phyloP scores from a whole-genome alignment of 2,888 invertebrate species.

The Lomographa bimaculata region DNA sequence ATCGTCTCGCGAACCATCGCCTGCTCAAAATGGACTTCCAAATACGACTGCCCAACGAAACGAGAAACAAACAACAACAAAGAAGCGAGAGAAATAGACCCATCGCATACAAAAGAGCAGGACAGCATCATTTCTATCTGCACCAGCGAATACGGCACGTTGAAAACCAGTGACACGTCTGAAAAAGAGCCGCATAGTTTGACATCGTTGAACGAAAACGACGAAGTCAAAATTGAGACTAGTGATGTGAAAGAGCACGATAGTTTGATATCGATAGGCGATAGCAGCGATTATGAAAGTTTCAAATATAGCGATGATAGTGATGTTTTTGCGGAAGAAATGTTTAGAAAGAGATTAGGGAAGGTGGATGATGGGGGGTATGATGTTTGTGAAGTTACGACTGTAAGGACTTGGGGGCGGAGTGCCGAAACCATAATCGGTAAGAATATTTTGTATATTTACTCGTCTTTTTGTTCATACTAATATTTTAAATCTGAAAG shows the following conservation, averaged over 20 bases:
- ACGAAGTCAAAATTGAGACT: conserved; percentile 30
- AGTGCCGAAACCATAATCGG: conserved; percentile 71
- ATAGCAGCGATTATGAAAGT: conserved; percentile 88
- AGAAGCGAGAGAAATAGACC: conserved; percentile 57
- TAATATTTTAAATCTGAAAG: background rate
- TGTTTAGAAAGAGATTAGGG: conserved; percentile 70
- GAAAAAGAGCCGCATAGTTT: conserved; percentile 65
- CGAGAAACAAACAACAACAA: conserved; percentile 68
- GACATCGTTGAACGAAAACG: conserved; percentile 59
- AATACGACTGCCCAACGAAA: conserved; percentile 87
- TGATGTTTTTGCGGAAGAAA: conserved; percentile 69
- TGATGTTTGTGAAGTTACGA: conserved; percentile 48
- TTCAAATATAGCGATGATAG: conserved; percentile 81
- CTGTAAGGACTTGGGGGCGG: conserved; percentile 61
- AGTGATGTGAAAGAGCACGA: conserved; percentile 70
- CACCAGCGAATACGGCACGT: conserved; percentile 73
- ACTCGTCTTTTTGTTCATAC: too few relatives aligned
- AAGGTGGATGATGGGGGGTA: conserved; percentile 58
- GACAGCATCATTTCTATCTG: conserved; percentile 72
- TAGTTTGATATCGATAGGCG: conserved; percentile 82
- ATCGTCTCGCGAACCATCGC: conserved; percentile 89
- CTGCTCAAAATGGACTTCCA: conserved; percentile 90
- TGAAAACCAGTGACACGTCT: conserved; percentile 43
- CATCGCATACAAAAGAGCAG: conserved; percentile 55
- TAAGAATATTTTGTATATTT: conserved; percentile 35